Percentiles rank a stretch among this genome's conserved stretches.
These are phyloP conservation scores for Amorpha juglandis DNA, from an alignment of 2,888 invertebrate species.

Conservation along the genomic window DNA sequence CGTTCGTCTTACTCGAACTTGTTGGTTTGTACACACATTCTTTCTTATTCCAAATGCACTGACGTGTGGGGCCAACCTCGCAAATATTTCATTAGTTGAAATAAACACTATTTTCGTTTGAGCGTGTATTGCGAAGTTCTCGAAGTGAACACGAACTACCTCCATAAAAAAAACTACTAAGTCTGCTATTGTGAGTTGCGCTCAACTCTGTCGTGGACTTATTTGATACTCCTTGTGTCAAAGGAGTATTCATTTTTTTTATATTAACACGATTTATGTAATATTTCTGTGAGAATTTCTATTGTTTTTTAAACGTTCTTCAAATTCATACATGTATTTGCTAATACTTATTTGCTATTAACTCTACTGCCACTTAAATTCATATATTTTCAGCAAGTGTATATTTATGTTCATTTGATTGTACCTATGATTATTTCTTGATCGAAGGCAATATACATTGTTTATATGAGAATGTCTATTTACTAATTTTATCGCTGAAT, in stretches of 20 bases:
- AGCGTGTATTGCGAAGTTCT: no score
- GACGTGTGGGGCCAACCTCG: no score
- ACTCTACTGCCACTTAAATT: neutral
- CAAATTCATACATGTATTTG: neutral
- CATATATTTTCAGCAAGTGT: neutral
- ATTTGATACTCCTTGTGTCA: neutral
- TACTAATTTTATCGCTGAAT: conserved; percentile 16
- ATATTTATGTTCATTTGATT: conserved; percentile 4
- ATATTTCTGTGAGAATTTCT: neutral
- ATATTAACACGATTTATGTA: neutral
- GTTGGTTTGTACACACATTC: no score
- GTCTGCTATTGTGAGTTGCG: neutral
- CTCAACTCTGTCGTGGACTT: neutral
- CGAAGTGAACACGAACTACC: no score
- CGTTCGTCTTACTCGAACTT: no score
- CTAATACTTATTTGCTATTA: neutral
- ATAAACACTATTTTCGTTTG: no score
- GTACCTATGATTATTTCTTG: conserved; percentile 2
- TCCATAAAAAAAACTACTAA: no score
- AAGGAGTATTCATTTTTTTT: neutral
- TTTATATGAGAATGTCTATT: conserved; percentile 3
- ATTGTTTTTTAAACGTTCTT: neutral
- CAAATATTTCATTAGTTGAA: no score
- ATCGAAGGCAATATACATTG: neutral
- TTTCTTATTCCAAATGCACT: no score